phyloP scores from a whole-genome alignment of 2,888 invertebrate genomes.

The Melanargia galathea region DNA sequence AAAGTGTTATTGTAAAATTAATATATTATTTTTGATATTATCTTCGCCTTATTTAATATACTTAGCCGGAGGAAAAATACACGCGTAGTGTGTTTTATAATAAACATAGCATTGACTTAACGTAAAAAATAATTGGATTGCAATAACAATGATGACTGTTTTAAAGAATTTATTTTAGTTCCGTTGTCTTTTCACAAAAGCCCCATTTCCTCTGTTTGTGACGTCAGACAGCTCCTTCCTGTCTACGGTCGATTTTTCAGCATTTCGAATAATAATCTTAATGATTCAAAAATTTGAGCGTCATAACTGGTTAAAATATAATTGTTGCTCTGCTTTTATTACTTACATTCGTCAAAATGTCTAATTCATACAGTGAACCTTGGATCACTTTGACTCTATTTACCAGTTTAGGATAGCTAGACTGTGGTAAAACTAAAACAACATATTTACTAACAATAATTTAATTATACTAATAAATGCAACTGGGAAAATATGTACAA shows the following conservation, averaged over 20 bases:
- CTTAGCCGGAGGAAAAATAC: too few relatives aligned
- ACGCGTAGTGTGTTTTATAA: conserved; percentile 5
- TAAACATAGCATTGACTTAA: conserved; percentile 25
- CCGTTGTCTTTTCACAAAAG: conserved; percentile 41
- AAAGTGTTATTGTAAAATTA: too few relatives aligned
- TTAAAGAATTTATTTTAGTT: conserved; percentile 40
- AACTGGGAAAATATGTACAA: conserved; percentile 41
- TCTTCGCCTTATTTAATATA: background rate
- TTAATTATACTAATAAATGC: conserved; percentile 69
- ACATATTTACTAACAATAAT: conserved; percentile 12
- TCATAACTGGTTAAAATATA: conserved; percentile 8
- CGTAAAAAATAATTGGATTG: conserved; percentile 39
- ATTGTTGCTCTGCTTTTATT: background rate
- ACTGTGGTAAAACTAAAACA: conserved; percentile 7
- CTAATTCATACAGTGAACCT: too few relatives aligned
- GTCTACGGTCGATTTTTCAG: conserved; percentile 37
- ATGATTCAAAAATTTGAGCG: conserved; percentile 27
- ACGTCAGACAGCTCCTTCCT: conserved; percentile 40
- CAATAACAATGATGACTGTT: conserved; percentile 39
- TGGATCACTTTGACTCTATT: too few relatives aligned
- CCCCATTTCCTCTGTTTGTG: conserved; percentile 40
- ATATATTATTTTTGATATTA: too few relatives aligned
- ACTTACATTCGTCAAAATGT: background rate
- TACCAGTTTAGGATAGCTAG: background rate
- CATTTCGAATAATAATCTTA: conserved; percentile 37